Evolutionary conservation across 2,797 vertebrate species (phyloP).

Genomic region (Coranthus polyacanthus): DNA sequence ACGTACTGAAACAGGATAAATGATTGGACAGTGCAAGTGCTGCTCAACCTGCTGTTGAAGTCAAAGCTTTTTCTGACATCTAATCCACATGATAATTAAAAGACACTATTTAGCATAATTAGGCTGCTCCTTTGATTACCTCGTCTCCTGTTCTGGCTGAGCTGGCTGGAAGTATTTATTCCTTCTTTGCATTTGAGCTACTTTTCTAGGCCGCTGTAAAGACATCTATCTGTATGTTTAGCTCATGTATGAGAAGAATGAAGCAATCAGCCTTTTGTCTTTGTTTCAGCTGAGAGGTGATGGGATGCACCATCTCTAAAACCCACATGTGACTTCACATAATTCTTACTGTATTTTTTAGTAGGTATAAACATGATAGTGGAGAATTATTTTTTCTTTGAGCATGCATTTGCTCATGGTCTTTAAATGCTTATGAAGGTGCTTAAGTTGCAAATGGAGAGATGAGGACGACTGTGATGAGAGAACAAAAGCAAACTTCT

Average conservation of each 20-base stretch:
- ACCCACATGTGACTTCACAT: not conserved
- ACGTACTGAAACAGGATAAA: too few species aligned
- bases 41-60: not conserved
- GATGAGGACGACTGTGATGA: conserved; percentile 2
- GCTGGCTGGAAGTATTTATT: conserved; percentile 61
- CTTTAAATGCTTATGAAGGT: too few species aligned
- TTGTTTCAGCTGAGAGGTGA: conserved; percentile 30
- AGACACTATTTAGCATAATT: conserved; percentile 3
- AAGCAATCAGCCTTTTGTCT: conserved; percentile 60
- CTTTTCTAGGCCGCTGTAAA: conserved; percentile 53
- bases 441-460: not conserved
- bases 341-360: too few species aligned
- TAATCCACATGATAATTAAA: too few species aligned
- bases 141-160: conserved; percentile 51
- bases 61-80: not conserved
- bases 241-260: conserved; percentile 57
- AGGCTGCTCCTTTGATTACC: conserved; percentile 18
- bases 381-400: too few species aligned
- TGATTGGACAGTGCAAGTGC: too few species aligned
- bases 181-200: conserved; percentile 43
- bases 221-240: conserved; percentile 60
- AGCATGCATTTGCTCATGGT: not conserved
- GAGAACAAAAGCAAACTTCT: conserved; percentile 33
- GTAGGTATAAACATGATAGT: too few species aligned
- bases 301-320: not conserved